A percentile compares a stretch with the other conserved stretches of the same genome.
Evolutionary conservation across 2,113 vertebrate genomes (phyloP).

Genomic region (Junco hyemalis): DNA sequence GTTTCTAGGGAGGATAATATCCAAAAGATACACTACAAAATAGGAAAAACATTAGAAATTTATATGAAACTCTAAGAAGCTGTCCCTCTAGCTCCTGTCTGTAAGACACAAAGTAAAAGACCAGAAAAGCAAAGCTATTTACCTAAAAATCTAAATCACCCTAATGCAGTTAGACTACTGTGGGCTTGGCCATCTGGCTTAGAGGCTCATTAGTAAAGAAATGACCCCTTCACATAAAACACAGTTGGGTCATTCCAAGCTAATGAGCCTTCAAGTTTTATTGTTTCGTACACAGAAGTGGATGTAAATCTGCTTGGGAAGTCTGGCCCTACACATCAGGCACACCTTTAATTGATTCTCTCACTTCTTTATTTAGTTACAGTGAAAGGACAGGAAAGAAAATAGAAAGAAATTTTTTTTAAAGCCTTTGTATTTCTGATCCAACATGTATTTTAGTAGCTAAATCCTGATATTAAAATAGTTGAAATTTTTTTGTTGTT

Average conservation of each 20-base stretch:
- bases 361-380: neutral
- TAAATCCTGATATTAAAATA: neutral
- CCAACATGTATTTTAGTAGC: neutral
- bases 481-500: too few relatives aligned
- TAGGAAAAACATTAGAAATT: neutral
- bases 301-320: neutral
- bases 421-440: neutral
- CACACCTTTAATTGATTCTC: neutral
- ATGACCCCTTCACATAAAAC: conserved; percentile 58
- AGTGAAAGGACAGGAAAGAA: neutral
- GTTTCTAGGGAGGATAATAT: neutral
- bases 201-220: conserved; percentile 67
- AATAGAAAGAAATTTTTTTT: neutral
- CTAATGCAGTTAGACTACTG: conserved; percentile 21
- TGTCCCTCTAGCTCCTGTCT: neutral
- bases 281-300: conserved; percentile 47
- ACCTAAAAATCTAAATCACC: conserved; percentile 56
- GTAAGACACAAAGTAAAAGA: too few relatives aligned
- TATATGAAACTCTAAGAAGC: neutral
- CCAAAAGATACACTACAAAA: neutral
- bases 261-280: conserved; percentile 63
- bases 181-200: conserved; percentile 61
- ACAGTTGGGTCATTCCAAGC: conserved; percentile 64
- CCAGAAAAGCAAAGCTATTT: conserved; percentile 10
- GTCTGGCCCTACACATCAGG: neutral